Evolutionary conservation across 2,797 vertebrate genomes (phyloP).

Genomic region (Alosa sapidissima): DNA sequence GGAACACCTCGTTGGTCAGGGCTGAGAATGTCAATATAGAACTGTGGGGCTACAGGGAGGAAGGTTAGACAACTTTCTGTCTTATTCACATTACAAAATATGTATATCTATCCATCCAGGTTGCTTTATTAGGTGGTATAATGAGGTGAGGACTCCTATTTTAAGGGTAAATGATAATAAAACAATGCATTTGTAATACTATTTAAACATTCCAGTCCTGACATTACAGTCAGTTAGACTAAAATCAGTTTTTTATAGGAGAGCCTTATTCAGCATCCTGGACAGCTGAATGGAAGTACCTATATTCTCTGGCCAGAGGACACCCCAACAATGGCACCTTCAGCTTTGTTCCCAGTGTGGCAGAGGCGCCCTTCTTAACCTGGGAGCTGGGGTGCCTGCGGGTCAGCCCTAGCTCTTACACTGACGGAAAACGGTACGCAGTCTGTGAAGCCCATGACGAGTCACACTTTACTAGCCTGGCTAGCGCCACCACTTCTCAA

Average conservation of each 20-base stretch:
- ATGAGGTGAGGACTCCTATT: too few species aligned
- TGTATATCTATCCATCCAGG: background rate
- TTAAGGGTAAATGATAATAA: too few species aligned
- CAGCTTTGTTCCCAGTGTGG: slow-evolving; percentile 78
- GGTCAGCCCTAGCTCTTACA: slow-evolving; percentile 66
- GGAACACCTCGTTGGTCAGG: slow-evolving; percentile 71
- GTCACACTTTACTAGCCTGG: too few species aligned
- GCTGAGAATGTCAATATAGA: slow-evolving; percentile 75
- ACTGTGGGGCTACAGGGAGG: slow-evolving; percentile 90
- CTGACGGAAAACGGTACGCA: slow-evolving; percentile 70
- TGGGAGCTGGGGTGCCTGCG: slow-evolving; percentile 86
- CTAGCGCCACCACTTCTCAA: too few species aligned
- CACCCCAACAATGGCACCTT: slow-evolving; percentile 77
- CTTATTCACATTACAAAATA: background rate
- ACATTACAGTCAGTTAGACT: background rate
- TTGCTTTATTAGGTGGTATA: background rate
- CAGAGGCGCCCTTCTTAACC: slow-evolving; percentile 56
- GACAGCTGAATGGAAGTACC: slow-evolving; percentile 80
- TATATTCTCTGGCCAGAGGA: slow-evolving; percentile 79
- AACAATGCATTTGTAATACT: too few species aligned
- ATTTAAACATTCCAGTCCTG: too few species aligned
- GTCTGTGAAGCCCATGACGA: background rate
- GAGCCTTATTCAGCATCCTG: slow-evolving; percentile 70
- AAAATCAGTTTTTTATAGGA: slow-evolving; percentile 61
- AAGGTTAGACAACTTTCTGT: slow-evolving; percentile 59